Base-by-base conservation (phyloP, 2,888 invertebrate species). In the Drosophila mercatorum region DNA sequence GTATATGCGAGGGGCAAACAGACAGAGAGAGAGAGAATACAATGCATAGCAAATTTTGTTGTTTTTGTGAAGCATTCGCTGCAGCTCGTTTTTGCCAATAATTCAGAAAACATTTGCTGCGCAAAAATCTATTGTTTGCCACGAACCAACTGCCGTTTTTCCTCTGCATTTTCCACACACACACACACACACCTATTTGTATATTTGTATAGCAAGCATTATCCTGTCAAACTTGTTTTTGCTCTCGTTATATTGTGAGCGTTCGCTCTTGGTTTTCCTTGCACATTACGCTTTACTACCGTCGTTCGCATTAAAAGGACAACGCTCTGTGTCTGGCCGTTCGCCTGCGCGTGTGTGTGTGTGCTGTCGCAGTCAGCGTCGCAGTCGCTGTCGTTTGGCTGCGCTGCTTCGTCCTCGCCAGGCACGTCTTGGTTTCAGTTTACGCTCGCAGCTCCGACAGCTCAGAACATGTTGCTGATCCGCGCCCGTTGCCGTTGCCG, bases 391-490 rank as follows among this genome's bases (percentile, higher is more conserved):
- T 52, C 53, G 49, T 22, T 34, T 40, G 57, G n/a, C 67, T 38
- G 57, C 63, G 59, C 55, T 36, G 66, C 34, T 34, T 88, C 70
- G 82, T 80, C 88, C 83, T 87, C 75, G 82, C 69, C 77, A 82
- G 87, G 74, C 76, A 70, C 71, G 73, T 68, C 64, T 75, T 77
- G 69, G 74, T 78, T 87, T 91, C 81, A 91, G 91, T 91, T 90
- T 79, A 84, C 82, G 84, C 89, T 90, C 87, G 81, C 87, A 83
- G 86, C 91, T 91, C 91, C 89, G 82, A 85, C 88, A 86, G 88
- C 83, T 83, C 72, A 88, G 90, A 91, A 91, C 89, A 90, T 89
- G 89, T 79, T 79, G 84, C 72, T 81, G 75, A 65, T 65, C 53
- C 79, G 82, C 82, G 82, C 65, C 65, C 84, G 84, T 72, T 70